Conservation (phyloP, 2,797 vertebrate genomes). For the Australoheros facetus region DNA sequence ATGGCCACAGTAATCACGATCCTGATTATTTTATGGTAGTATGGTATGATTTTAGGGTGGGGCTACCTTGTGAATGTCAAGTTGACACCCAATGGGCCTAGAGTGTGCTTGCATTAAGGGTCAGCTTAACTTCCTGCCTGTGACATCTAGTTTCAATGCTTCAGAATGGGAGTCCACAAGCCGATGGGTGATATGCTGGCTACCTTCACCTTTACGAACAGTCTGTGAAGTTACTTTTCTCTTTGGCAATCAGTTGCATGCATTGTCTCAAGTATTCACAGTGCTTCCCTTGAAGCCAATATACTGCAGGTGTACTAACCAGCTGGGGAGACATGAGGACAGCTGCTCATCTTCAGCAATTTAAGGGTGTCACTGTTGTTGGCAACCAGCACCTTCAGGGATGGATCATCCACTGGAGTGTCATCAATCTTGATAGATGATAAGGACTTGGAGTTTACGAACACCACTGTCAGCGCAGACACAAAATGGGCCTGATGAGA, state of each 20-base stretch:
- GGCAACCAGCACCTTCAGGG: constrained; percentile 91
- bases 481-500: constrained; percentile 90
- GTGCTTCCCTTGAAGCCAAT: not conserved
- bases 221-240: not conserved
- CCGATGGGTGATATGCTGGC: not conserved
- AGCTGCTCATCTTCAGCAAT: constrained; percentile 97
- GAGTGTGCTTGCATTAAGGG: not conserved
- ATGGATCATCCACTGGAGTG: constrained; percentile 94
- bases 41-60: not conserved
- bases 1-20: not conserved
- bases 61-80: not conserved
- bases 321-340: constrained; percentile 95
- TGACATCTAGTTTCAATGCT: not conserved
- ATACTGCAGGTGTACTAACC: constrained; percentile 70
- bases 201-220: not conserved
- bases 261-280: not conserved
- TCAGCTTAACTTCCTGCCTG: not conserved
- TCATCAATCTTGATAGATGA: constrained; percentile 96
- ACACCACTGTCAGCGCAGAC: constrained; percentile 96
- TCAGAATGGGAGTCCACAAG: not conserved
- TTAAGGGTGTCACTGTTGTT: constrained; percentile 95
- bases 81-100: not conserved
- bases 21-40: not conserved
- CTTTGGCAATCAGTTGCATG: not conserved
- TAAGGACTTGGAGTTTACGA: constrained; percentile 96